These are phyloP conservation scores for Protonemura montana DNA, from an alignment of 2,888 invertebrate species.

Conservation along the genomic window DNA sequence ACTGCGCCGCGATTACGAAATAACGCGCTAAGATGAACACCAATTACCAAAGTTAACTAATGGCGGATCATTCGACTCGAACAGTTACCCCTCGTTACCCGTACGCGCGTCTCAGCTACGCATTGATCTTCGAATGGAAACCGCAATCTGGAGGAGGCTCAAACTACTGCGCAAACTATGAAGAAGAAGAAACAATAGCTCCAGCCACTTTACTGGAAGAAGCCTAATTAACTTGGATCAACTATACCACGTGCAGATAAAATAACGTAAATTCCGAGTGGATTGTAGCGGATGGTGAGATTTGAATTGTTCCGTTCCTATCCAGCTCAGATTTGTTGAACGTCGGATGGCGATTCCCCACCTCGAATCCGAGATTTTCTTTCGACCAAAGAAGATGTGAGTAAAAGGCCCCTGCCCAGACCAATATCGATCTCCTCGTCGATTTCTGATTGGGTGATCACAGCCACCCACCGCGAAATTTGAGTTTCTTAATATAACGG, in stretches of 20 bases:
- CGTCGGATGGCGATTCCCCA: not conserved
- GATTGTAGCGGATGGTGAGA: not conserved
- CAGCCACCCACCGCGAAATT: not conserved
- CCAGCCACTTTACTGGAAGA: not conserved
- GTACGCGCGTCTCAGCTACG: not conserved
- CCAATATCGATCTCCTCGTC: not conserved
- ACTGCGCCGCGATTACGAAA: constrained; percentile 25
- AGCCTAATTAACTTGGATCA: constrained; percentile 17
- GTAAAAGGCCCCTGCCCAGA: not conserved
- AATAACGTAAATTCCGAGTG: not conserved
- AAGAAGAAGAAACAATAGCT: not conserved
- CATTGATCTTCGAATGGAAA: constrained; percentile 19
- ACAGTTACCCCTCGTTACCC: constrained; percentile 9
- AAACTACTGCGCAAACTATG: not conserved
- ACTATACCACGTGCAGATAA: not conserved
- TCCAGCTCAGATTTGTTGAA: not conserved
- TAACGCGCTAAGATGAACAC: constrained; percentile 40
- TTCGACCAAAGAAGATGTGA: not conserved
- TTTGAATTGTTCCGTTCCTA: not conserved
- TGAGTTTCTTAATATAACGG: constrained; percentile 12
- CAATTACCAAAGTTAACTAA: constrained; percentile 38
- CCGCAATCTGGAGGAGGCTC: not conserved
- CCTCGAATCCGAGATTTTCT: not conserved
- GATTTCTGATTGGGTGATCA: constrained; percentile 7
- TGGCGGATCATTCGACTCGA: constrained; percentile 37